Evolutionary conservation across 2,888 invertebrate species (phyloP), one percentile per base, ranked within the genome.

Genomic region (Lasioglossum oenotherae): DNA sequence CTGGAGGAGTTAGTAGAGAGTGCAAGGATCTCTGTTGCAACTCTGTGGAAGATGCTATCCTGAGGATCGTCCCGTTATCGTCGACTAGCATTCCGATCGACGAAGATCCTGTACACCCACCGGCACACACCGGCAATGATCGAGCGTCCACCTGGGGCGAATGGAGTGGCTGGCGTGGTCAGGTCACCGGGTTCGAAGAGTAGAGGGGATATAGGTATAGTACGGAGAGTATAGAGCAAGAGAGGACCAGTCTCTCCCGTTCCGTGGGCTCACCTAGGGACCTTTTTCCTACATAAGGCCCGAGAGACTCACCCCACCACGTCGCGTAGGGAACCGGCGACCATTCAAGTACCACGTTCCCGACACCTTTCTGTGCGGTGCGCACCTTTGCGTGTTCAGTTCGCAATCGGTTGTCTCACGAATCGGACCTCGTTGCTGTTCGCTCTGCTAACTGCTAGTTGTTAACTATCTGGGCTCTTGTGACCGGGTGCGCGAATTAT

Each of bases 261-360:
- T 90, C 81, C 89, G 88, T 88, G 74, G 90, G 84, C 89, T 90
- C 87, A 90, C 88, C 88, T 91, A 87, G 82, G 92, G 92, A 89
- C 91, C 92, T 87, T 89, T 91, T n/a, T 10, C 88, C 92, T 94
- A 94, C 94, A 94, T 94, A 95, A 94, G 95, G 94, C 95, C 94
- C 93, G 80, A 69, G 81, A 67, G 69, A 16, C 80, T 87, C 82
- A 89, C 92, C 92, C 94, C 91, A 89, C 92, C 92, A 90, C 92
- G 92, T 92, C 94, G 95, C 31, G 95, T 95, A 89, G 88, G 88
- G 91, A 92, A 92, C 90, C 89, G 92, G 91, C 92, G 53, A 53
- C 53, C 93, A 92, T 93, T 92, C 89, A 89, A 88, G 91, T 88
- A 93, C 84, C 84, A 89, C 85, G 84, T 87, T 73, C 82, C 81